Evolutionary conservation across 2,797 vertebrate genomes (phyloP).

Genomic region (Morelia viridis): DNA sequence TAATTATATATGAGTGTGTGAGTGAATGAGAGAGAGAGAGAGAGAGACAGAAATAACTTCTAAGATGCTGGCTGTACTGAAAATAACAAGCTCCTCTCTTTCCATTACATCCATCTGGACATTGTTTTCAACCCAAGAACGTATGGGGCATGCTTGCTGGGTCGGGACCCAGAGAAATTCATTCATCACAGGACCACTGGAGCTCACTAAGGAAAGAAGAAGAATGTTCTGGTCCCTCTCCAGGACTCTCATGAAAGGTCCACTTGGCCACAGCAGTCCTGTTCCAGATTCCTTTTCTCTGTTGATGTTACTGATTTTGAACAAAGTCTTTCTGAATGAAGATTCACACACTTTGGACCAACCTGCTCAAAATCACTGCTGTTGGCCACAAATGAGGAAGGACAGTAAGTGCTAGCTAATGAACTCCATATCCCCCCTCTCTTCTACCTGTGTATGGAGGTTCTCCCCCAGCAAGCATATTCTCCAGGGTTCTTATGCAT

Average conservation of each 20-base stretch:
- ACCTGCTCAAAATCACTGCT: no score
- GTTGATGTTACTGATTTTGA: not conserved
- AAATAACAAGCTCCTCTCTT: not conserved
- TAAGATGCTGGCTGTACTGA: not conserved
- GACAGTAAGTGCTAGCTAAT: no score
- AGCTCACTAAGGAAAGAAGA: not conserved
- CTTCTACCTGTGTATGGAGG: no score
- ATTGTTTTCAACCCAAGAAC: not conserved
- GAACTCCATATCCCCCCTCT: no score
- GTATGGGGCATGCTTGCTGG: not conserved
- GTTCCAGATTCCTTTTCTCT: not conserved
- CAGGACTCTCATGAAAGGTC: not conserved
- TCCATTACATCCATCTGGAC: not conserved
- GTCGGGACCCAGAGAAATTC: not conserved
- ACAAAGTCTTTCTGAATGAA: not conserved
- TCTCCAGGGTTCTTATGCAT: no score
- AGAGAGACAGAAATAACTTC: slow-evolving; percentile 6
- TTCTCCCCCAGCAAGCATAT: no score
- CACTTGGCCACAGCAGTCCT: not conserved
- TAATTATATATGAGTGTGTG: slow-evolving; percentile 52
- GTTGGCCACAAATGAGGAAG: no score
- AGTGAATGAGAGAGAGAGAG: not conserved
- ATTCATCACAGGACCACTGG: not conserved
- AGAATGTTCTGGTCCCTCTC: not conserved
- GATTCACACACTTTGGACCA: not conserved